Base-by-base conservation (phyloP, 2,797 vertebrate genomes). In the Periophthalmus magnuspinnatus region DNA sequence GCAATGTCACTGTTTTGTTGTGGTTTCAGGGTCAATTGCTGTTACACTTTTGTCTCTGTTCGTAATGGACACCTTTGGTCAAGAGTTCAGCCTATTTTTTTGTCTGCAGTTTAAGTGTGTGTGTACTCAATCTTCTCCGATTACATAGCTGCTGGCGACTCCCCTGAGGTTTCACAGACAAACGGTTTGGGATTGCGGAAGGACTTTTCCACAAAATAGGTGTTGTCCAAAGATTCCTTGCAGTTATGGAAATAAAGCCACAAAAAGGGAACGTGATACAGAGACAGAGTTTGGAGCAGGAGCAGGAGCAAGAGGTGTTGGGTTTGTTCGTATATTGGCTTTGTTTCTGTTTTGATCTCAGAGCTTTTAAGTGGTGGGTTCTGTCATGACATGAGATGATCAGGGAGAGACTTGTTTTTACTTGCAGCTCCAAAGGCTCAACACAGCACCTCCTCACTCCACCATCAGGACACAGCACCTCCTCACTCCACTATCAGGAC, bases 141-240 rank as follows among this genome's bases (percentile, higher is more conserved):
- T 93, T 93, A 92, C 91, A 91, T 83, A 88, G 82, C 91, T 85
- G 78, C 83, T 83, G 85, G 82, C 90, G 68, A 83, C 83, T 91
- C 85, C 84, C 82, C 74, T 80, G 86, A 88, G 86, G 85, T 89
- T 91, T 84, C 80, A 60, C 83, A 84, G 88, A 92, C 91, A 86
- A 87, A 89, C 83, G 86, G 34, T 87, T 90, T 88, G 85, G 89
- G 86, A 90, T 86, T 84, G 89, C 75, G 80, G 88, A 85, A 86
- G 87, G 84, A 87, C 86, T 91, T 92, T 91, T 92, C 91, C 91
- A 91, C 89, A 89, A 92, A 92, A 91, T 91, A 93, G 89, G 92
- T 93, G 92, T 94, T 93, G 91, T 92, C 91, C 85, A 86, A 84
- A 88, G 92, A 92, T 92, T 91, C 90, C 82, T 84, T 70, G 67